Evolutionary conservation across 2,888 invertebrate genomes (phyloP), one percentile per base, ranked within the genome.

Genomic region (Abscondita cerata): DNA sequence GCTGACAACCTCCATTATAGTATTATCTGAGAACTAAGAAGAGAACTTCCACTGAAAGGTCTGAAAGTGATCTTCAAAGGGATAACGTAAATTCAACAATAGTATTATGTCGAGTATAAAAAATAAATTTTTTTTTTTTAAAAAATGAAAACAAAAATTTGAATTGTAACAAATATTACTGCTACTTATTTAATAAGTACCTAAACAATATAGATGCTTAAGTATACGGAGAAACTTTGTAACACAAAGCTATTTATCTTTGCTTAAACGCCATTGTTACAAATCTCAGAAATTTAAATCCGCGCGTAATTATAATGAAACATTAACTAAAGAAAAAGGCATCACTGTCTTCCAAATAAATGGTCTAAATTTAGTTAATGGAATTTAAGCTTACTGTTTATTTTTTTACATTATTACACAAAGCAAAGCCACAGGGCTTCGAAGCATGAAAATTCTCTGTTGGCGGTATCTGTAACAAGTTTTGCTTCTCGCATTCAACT

Each of bases 1-100:
- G 40, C 34, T 51, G 54, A 60, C 48, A 41, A 40, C 55, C 20
- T 55, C 54, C 33, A 60, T 54, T 60, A 60, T 60, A 41, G 9
- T 36, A 50, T 56, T 50, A 50, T 40, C 31, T 38, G 16, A 15
- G 15, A 48, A 2, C 19, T 47, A 47, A 20, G 47, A n/a, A n/a
- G n/a, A n/a, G n/a, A 16, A 52, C 40, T 40, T 25, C 9, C 12
- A 15, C 41, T 50, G 12, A 20, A 56, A 56, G 40, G 48, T 50
- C 13, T 52, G 36, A 34, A 55, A 48, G 40, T 25, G 40, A 8
- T 40, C 50, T 40, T 56, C 12, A 12, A 36, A 50, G 50, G 48
- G 41, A 48, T 38, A 20, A n/a, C 2, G 12, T 19, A 56, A 16
- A 8, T 34, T 48, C 31, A 50, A 25, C 40, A 38, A 20, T 48